Base-by-base conservation (phyloP, 2,113 vertebrate species). In the Coregonus clupeaformis region DNA sequence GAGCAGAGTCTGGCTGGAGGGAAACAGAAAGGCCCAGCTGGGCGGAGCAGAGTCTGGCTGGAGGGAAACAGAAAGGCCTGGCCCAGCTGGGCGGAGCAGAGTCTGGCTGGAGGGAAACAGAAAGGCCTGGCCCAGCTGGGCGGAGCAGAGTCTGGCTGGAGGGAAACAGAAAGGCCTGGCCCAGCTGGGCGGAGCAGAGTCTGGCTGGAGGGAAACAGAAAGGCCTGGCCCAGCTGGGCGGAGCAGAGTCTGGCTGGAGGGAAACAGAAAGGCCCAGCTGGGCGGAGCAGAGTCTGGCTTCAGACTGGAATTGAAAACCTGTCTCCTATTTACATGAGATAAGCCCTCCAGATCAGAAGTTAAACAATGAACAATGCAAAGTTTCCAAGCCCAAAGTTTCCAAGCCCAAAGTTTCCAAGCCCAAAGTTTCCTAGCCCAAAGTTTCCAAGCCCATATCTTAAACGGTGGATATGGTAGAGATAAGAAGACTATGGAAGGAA, bases 261-360 rank as follows among this genome's bases (percentile, higher is more conserved):
- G 30, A 82, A 66, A 62, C 20, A 29, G 32, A 72, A 85, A 82
- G 62, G 27, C 32, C 76, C 72, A 72, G 68, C 49, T 18, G 49
- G 49, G 49, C 18, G 49, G 16, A 52, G 14, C 16, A 18, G 13
- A 18, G 49, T 47, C 79, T 89, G n/a, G n/a, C n/a, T n/a, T n/a
- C 73, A 67, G 47, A n/a, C 66, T 12, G 71, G 81, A 81, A 86
- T 79, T 80, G 72, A 80, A 63, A 74, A 68, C 76, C 76, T 75
- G 71, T 76, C 59, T 79, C 85, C 69, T 86, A 86, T 89, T 88
- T 86, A 85, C 82, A 82, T 80, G 73, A 82, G 87, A 89, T 89
- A 86, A 86, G 78, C 63, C 42, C 49, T 69, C 63, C 52, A 77
- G 83, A 84, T 85, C 72, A 66, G 74, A 82, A 79, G 76, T 76